Conservation (phyloP, 2,888 invertebrate genomes). For the Mantis religiosa region DNA sequence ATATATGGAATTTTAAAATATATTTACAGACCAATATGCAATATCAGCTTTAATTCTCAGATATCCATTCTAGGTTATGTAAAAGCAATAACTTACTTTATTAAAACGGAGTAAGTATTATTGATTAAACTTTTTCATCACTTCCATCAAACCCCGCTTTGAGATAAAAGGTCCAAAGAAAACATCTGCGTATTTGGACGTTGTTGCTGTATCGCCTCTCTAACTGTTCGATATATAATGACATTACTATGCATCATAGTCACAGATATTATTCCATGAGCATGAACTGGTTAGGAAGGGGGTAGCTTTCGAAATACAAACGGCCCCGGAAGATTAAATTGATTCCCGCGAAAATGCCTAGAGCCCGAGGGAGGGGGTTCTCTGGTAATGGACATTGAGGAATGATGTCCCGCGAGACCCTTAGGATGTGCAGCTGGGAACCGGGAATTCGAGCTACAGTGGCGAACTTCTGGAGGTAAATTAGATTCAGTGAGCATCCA, state of each 20-base stretch:
- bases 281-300: neutral
- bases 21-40: too few species aligned
- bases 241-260: neutral
- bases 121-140: too few species aligned
- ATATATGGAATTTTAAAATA: too few species aligned
- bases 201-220: neutral
- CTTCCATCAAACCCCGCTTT: too few species aligned
- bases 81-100: too few species aligned
- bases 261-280: neutral
- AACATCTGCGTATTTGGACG: neutral
- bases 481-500: too few species aligned
- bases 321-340: neutral
- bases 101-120: too few species aligned
- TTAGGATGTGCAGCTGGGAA: neutral
- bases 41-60: too few species aligned
- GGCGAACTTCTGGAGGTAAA: neutral
- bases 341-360: neutral
- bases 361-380: neutral
- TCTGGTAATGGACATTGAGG: neutral
- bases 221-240: too few species aligned
- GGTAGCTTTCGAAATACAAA: neutral
- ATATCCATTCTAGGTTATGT: too few species aligned
- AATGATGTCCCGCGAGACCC: neutral
- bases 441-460: neutral
- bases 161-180: neutral